Evolutionary conservation across 2,888 invertebrate species (phyloP), one percentile per base, ranked within the genome.

Genomic region (Meghimatium bilineatum): DNA sequence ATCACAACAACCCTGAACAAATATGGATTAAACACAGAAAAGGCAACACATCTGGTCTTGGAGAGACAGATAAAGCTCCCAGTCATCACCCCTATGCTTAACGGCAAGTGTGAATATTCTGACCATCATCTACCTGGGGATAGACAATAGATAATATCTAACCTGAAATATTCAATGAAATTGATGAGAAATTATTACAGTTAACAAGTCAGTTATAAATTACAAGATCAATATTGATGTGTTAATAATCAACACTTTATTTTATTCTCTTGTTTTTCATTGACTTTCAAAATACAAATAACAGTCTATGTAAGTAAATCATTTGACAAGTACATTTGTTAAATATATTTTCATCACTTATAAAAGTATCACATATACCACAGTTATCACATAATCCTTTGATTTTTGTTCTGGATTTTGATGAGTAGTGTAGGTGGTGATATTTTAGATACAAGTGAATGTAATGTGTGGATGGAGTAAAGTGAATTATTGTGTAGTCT

Each of bases 271-370:
- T 80, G 52, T 36, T 79, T 60, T 72, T 71, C 38, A 49, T 72
- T 60, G 36, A 81, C 74, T 81, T 74, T 81, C 81, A 81, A 63
- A 80, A 74, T 81, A 74, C 81, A 81, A 81, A 81, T 74, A 81
- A 81, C 81, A 81, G 17, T 74, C 66, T 81, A 81, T 81, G 44
- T 81, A 81, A 71, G 20, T 36, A 71, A 38, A 23, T 72, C 67
- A 74, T 80, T 44, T 44, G 60, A 72, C 81, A 69, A 38, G 20
- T 74, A 81, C 71, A 78, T 20, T 26, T 56, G 23, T 44, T 76
- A 83, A 60, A 83, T 29, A 36, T 32, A 29, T 71, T 56, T 56
- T 56, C 69, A 75, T 75, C 60, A 76, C 67, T 60, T 56, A 63
- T 26, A 78, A 74, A 77, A 56, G 36, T 83, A 78, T 83, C 76